These are phyloP conservation scores for Calonectris borealis DNA, from an alignment of 2,113 vertebrate genomes.

Conservation along the genomic window DNA sequence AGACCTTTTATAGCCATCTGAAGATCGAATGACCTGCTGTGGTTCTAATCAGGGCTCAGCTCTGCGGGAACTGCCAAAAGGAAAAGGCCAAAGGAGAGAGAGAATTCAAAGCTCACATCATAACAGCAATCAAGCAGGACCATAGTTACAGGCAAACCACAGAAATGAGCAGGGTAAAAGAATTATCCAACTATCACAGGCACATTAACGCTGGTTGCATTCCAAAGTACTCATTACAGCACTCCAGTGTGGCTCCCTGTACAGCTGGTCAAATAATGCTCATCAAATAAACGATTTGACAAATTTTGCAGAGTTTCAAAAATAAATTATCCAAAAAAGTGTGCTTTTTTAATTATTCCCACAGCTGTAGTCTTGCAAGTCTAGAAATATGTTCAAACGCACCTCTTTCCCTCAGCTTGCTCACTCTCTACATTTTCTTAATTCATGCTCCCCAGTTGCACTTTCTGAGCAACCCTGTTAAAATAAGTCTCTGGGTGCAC, in stretches of 20 bases:
- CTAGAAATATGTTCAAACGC: neutral
- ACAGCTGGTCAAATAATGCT: conserved; percentile 53
- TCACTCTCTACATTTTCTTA: conserved; percentile 18
- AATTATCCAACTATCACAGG: conserved; percentile 44
- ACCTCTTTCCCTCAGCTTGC: neutral
- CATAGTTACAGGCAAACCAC: conserved; percentile 47
- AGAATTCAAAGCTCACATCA: conserved; percentile 61
- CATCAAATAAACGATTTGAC: conserved; percentile 52
- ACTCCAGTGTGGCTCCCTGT: conserved; percentile 15
- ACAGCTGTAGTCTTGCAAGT: neutral
- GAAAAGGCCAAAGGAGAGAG: conserved; percentile 67
- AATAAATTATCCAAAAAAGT: conserved; percentile 34
- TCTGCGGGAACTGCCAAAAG: conserved; percentile 55
- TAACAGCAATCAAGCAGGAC: conserved; percentile 40
- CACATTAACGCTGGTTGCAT: neutral
- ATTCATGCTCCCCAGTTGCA: neutral
- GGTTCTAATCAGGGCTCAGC: conserved; percentile 66
- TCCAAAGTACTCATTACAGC: conserved; percentile 56
- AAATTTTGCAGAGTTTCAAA: conserved; percentile 54
- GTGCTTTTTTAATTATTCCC: conserved; percentile 51
- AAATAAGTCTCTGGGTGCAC: conserved; percentile 9
- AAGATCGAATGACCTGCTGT: conserved; percentile 60
- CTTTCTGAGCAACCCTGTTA: neutral
- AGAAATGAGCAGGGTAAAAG: conserved; percentile 40
- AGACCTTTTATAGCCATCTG: conserved; percentile 66